Percentiles rank a stretch among this genome's conserved stretches.
Conservation (phyloP, 2,113 vertebrate species). For the Dendropsophus ebraccatus region DNA sequence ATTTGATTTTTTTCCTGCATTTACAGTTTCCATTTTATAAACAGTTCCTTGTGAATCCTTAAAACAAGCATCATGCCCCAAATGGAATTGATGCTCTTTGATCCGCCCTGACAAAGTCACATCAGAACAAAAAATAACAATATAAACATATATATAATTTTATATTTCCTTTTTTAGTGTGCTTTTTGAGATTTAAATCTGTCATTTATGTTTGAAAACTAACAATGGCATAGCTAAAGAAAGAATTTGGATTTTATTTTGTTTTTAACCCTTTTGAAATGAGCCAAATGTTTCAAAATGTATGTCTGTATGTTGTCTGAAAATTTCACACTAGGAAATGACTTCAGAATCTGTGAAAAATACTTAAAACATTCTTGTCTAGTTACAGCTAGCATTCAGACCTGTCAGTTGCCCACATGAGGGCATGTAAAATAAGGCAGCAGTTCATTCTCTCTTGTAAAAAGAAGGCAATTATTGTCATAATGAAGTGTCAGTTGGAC, state of each 20-base stretch:
- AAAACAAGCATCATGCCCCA: not conserved
- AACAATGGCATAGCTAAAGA: not conserved
- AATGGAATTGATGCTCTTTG: not conserved
- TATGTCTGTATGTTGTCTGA: not conserved
- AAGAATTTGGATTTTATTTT: not conserved
- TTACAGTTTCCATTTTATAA: constrained; percentile 1
- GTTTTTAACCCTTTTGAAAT: not conserved
- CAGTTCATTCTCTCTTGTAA: not conserved
- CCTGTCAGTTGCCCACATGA: not conserved
- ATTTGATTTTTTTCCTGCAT: not conserved
- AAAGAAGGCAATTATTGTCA: constrained; percentile 27
- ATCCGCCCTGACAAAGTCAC: not conserved
- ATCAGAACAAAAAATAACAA: not conserved
- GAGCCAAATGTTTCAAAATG: constrained; percentile 1
- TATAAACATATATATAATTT: not conserved
- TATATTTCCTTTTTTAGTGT: not conserved
- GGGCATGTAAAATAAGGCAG: constrained; percentile 22
- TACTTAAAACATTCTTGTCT: constrained; percentile 11
- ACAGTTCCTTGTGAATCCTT: not conserved
- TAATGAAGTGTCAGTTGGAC: constrained; percentile 45
- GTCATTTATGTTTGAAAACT: not conserved
- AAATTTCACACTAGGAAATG: not conserved
- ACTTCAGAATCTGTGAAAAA: constrained; percentile 17
- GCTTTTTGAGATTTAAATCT: not conserved
- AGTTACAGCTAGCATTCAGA: not conserved